Conservation (phyloP, 2,113 vertebrate species). For the Centropus unirufus region DNA sequence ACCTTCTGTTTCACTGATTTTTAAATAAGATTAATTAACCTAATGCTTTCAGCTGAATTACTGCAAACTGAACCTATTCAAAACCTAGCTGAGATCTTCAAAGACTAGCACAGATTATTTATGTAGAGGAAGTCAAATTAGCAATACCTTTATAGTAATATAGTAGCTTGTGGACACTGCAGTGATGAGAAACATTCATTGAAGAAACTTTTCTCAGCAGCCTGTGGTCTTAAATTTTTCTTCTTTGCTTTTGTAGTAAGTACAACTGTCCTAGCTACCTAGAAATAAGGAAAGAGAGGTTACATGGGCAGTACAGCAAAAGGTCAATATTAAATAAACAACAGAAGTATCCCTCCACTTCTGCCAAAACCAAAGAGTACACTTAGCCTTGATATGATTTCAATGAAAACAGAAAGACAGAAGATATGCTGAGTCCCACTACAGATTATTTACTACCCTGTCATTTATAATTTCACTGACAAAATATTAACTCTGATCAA, state of each 20-base stretch:
- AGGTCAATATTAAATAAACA: not conserved
- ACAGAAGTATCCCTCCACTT: not conserved
- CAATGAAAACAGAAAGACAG: not conserved
- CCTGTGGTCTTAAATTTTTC: not conserved
- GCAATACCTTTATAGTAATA: constrained; percentile 52
- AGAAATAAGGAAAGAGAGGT: not conserved
- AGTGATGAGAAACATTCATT: constrained; percentile 55
- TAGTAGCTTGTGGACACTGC: constrained; percentile 36
- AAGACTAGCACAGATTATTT: constrained; percentile 61
- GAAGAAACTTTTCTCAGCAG: not conserved
- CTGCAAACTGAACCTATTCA: constrained; percentile 65
- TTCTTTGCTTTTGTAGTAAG: not conserved
- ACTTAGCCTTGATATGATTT: not conserved
- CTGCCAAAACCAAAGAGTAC: not conserved
- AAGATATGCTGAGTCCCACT: not conserved
- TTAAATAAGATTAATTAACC: constrained; percentile 75
- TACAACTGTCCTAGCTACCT: not conserved
- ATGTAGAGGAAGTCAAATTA: constrained; percentile 75
- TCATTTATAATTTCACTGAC: not conserved
- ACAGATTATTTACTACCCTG: not conserved
- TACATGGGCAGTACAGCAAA: not conserved
- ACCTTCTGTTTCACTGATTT: constrained; percentile 78
- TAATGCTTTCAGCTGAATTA: constrained; percentile 69
- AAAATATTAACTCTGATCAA: not conserved
- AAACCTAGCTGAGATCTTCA: constrained; percentile 70